Evolutionary conservation across 1,140 invertebrate genomes (phyloP), one percentile per base, ranked within the genome.

Genomic region (Drosophila kepulauana): DNA sequence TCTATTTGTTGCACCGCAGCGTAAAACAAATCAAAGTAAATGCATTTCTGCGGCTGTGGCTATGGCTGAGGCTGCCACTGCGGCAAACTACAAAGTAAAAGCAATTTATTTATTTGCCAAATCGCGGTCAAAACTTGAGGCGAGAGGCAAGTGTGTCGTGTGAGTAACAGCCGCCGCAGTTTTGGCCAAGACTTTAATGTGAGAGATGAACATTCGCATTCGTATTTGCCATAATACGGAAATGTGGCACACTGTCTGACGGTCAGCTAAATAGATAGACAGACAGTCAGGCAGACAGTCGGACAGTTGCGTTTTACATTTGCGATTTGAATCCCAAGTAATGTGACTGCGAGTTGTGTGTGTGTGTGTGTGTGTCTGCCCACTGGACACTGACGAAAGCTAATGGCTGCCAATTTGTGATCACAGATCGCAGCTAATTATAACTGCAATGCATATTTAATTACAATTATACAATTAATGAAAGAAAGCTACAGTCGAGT

Each of bases 231-330:
- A 48, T 62, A 76, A 79, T 75, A 79, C 76, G 81, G 81, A 82
- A 82, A 82, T 82, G 25, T 68, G 63, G 63, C 43, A 52, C 51
- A 46, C 48, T 16, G 45, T 51, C 38, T 3, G 64, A 13, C 41
- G n/a, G 57, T 15, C 67, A 52, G 35, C 3, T 11, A 15, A 52
- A 45, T 30, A 4, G 13, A 16, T n/a, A 6, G 57, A 61, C 41
- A 33, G 45, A 3, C 25, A n/a, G 57, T 46, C 41, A 33, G 58
- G 0, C 25, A 30, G 58, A 48, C 43, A 28, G 48, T n/a, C 67
- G 58, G 75, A 84, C 81, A 88, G 84, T 68, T 88, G 85, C 72
- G 82, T 75, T 69, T 86, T 86, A 79, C 75, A 76, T 79, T 81
- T 75, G 45, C 46, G 56, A 52, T 69, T 73, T 70, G 58, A 70